Evolutionary conservation across 2,888 invertebrate genomes (phyloP), one percentile per base, ranked within the genome.

Genomic region (Pammene fasciana): DNA sequence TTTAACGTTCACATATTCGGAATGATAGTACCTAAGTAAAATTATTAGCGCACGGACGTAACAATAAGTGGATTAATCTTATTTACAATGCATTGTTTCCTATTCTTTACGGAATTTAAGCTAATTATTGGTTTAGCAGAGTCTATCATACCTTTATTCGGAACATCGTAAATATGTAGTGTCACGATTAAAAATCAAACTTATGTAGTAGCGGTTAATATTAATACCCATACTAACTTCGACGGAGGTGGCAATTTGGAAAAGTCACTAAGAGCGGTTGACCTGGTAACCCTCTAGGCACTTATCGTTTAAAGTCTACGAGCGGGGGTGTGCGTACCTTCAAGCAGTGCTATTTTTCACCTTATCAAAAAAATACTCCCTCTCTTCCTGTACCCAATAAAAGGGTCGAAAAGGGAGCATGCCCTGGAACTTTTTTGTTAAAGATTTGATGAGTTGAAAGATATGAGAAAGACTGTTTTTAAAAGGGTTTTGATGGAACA

Each of bases 331-430:
- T 65, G 26, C 41, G 85, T 83, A 82, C 78, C 82, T 86, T 85
- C 82, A 83, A 80, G 80, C 84, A 83, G 82, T 81, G 84, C 86
- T 89, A 89, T 90, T 90, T 90, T 89, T 90, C 88, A 88, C 83
- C 86, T 87, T 89, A 89, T 92, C 89, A 90, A 90, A 90, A n/a
- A 86, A 85, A 84, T 85, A 81, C 84, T 78, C 82, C 86, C 85
- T 87, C 87, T 85, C 88, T 88, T 88, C 87, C 89, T 84, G 85
- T 79, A 73, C 78, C 52, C 77, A 82, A 81, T 85, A 85, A 86
- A 89, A 86, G 83, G 84, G 86, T 84, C 85, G 82, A 87, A 85
- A 85, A 82, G 85, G 87, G 86, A 84, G 83, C 83, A 80, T 75
- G 82, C 81, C 79, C 83, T 86, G 86, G 86, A 88, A 85, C 80